These are phyloP conservation scores for Habroteleia sp. DNA, from an alignment of 2,888 invertebrate species.

Conservation along the genomic window DNA sequence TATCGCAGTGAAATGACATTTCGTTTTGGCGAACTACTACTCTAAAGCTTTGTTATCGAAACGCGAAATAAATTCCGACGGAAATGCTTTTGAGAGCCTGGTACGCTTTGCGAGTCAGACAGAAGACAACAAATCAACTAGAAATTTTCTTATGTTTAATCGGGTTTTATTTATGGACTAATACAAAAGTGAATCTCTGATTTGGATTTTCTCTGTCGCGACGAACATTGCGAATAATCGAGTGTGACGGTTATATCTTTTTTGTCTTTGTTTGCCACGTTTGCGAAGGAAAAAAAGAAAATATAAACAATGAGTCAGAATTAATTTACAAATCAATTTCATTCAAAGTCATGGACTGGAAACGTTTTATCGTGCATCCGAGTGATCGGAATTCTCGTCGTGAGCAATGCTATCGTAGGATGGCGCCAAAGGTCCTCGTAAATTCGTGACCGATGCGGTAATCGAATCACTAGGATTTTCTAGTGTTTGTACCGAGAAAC, in stretches of 20 bases:
- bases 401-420: conserved; percentile 59
- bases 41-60: no score
- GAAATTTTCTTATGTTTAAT: no score
- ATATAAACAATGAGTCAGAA: conserved; percentile 61
- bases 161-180: no score
- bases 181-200: neutral
- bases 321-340: conserved; percentile 63
- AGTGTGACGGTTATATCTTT: conserved; percentile 27
- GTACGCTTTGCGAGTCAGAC: no score
- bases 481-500: conserved; percentile 67
- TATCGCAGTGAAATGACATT: no score
- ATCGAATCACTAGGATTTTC: conserved; percentile 64
- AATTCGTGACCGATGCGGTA: conserved; percentile 66
- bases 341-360: conserved; percentile 63
- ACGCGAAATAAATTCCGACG: no score
- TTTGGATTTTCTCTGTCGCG: neutral
- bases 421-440: conserved; percentile 65
- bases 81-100: no score
- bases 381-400: conserved; percentile 64
- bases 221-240: conserved; percentile 31
- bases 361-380: conserved; percentile 63
- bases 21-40: no score
- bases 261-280: conserved; percentile 13
- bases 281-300: conserved; percentile 24
- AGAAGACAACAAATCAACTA: no score